Percentiles rank a stretch among this genome's conserved stretches.
phyloP scores from a whole-genome alignment of 2,113 vertebrate species.

The Rousettus leschenaultii region DNA sequence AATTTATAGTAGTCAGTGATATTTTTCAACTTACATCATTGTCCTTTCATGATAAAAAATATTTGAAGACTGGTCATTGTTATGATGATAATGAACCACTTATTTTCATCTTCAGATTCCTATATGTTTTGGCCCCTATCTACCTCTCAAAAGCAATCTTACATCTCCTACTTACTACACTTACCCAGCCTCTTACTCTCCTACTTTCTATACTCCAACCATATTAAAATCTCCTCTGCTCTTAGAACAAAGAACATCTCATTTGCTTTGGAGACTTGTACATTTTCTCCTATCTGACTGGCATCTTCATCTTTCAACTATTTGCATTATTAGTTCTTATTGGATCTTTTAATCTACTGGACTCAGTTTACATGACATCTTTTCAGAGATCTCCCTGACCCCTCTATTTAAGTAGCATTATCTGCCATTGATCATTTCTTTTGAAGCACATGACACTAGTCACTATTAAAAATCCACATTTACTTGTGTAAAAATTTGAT shows the following conservation, averaged over 20 bases:
- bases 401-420: background rate
- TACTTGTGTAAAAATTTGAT: background rate
- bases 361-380: background rate
- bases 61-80: background rate
- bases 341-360: background rate
- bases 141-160: background rate
- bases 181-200: background rate
- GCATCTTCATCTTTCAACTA: background rate
- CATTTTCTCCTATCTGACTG: background rate
- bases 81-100: background rate
- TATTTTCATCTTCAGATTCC: background rate
- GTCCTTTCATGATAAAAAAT: background rate
- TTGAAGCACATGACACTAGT: background rate
- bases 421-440: background rate
- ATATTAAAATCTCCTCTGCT: background rate
- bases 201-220: background rate
- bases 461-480: background rate
- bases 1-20: background rate
- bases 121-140: background rate
- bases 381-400: background rate
- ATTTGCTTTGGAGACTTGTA: background rate
- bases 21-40: background rate
- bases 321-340: background rate
- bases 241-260: background rate
- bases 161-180: background rate